Evolutionary conservation across 92 coral and sea anemone species (phyloP), one percentile per base, ranked within the genome.

Genomic region (Actinernus sp.): DNA sequence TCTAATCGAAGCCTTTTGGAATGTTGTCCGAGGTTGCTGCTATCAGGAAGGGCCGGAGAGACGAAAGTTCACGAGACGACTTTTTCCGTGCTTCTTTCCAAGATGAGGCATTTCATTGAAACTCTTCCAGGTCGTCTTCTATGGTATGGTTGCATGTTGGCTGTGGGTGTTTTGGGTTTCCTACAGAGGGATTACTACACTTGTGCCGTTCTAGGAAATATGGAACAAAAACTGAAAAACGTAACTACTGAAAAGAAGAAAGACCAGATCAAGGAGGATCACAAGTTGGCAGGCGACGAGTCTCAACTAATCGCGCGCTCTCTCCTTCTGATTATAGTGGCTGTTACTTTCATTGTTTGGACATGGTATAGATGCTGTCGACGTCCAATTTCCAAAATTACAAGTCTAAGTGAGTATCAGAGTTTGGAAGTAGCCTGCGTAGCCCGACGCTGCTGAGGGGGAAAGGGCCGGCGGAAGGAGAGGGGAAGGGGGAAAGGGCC

Each of bases 161-260:
- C 56, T 84, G 34, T 89, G 96, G 96, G 49, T 89, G 29, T 84
- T 84, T 59, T 89, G 91, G 91, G 96, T 91, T 1, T 89, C 14
- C 59, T 89, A 9, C 91, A 89, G 44, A 74, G 76, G 2, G 76
- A 71, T 13, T 89, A 89, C 54, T 89, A 60, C 33, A 63, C 68
- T 26, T 89, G 96, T 51, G 88, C 79, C 2, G 63, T 36, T 17
- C 71, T 78, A 10, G 96, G 96, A 19, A 68, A 29, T 34, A 49
- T 68, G 8, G 75, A 62, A 37, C 70, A 54, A 24, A 54, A 49
- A 5, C 55, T 76, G 38, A 28, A 61, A 6, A 64, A 57, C 47
- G 76, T 86, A 0, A 55, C 80, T 38, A 58, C 26, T 25, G 48
- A 40, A 22, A 51, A 73, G 26, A 51, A 73, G 26, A 80, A 58